A percentile compares a stretch with the other conserved stretches of the same genome.
Evolutionary conservation across 2,113 vertebrate species (phyloP).

Genomic region (Glaucomys volans): DNA sequence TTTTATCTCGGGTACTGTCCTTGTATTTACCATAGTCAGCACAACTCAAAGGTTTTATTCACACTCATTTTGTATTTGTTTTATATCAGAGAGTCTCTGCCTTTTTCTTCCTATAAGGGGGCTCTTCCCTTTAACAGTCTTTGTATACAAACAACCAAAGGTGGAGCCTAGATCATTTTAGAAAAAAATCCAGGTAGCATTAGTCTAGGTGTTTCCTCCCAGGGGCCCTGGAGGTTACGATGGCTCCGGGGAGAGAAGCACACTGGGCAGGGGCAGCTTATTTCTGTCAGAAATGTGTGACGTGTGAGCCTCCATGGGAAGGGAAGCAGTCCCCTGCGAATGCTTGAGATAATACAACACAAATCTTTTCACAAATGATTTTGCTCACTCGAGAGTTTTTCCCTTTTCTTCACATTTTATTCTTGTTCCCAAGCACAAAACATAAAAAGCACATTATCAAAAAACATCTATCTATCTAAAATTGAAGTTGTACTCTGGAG

Average conservation of each 20-base stretch:
- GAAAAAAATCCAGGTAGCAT: not conserved
- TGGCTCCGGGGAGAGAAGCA: not conserved
- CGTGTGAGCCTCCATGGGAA: not conserved
- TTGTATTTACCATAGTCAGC: no score
- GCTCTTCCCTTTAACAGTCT: no score
- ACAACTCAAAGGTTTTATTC: no score
- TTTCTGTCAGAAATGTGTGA: not conserved
- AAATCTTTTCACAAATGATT: conserved; percentile 12
- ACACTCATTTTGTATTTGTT: no score
- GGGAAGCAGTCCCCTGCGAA: not conserved
- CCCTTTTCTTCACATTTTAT: not conserved
- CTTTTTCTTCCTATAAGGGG: no score
- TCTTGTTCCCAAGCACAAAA: not conserved
- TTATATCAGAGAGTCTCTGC: no score
- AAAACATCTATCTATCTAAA: conserved; percentile 47
- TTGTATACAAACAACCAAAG: conserved; percentile 4
- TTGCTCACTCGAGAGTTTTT: not conserved
- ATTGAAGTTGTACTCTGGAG: not conserved
- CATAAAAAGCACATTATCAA: conserved; percentile 12
- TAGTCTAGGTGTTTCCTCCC: not conserved
- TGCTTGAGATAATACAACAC: not conserved
- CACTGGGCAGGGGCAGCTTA: not conserved
- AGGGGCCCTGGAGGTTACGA: not conserved
- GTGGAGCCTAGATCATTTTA: not conserved
- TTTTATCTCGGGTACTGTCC: no score